Conservation (phyloP, 2,888 invertebrate species). For the Laothoe populi region DNA sequence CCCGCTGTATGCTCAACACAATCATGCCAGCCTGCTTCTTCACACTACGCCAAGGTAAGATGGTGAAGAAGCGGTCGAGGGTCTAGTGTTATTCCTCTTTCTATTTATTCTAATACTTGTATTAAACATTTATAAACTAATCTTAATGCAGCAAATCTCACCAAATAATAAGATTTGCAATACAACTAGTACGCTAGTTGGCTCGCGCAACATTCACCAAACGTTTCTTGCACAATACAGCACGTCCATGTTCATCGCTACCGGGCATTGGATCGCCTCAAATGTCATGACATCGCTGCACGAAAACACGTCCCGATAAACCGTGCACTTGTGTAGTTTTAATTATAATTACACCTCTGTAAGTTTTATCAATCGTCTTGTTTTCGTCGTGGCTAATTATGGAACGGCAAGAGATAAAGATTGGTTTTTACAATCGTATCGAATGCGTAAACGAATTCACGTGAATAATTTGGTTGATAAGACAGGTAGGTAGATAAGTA, state of each 20-base stretch:
- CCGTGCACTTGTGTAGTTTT: too few relatives aligned
- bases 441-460: not conserved
- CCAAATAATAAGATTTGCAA: constrained; percentile 18
- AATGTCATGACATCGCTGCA: constrained; percentile 27
- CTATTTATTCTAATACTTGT: not conserved
- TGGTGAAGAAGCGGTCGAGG: too few relatives aligned
- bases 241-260: constrained; percentile 35
- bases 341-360: not conserved
- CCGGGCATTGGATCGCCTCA: constrained; percentile 34
- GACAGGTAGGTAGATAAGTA: not conserved
- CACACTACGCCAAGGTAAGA: too few relatives aligned
- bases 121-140: too few relatives aligned
- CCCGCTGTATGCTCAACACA: too few relatives aligned
- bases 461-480: not conserved
- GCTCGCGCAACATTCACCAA: constrained; percentile 49
- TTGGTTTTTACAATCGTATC: constrained; percentile 5
- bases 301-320: not conserved
- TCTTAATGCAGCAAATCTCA: too few relatives aligned
- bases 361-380: not conserved
- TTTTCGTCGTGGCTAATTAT: constrained; percentile 1
- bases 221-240: constrained; percentile 44
- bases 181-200: constrained; percentile 42
- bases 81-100: too few relatives aligned
- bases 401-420: constrained; percentile 4
- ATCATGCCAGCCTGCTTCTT: too few relatives aligned